Evolutionary conservation across 2,113 vertebrate species (phyloP).

Genomic region (Pedetes capensis): DNA sequence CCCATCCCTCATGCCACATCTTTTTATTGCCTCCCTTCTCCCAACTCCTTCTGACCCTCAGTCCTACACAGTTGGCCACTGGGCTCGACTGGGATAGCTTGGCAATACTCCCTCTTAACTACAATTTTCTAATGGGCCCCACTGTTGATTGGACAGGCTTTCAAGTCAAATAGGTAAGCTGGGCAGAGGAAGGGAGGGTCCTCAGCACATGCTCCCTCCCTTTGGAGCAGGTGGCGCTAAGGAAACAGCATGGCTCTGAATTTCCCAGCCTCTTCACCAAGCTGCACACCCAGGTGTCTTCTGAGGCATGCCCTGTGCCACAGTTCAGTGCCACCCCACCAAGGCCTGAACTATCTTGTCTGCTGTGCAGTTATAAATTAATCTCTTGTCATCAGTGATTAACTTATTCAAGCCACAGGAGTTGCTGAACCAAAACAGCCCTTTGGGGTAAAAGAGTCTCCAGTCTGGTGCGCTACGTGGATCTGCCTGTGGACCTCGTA

Average conservation of each 20-base stretch:
- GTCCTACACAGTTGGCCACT: neutral
- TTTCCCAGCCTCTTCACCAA: slow-evolving; percentile 31
- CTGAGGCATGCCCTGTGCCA: slow-evolving; percentile 4
- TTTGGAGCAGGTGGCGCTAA: neutral
- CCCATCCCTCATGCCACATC: neutral
- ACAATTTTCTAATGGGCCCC: neutral
- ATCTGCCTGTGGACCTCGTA: slow-evolving; percentile 54
- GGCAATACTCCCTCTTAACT: neutral
- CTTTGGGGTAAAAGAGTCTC: slow-evolving; percentile 56
- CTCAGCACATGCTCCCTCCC: neutral
- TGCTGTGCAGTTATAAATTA: slow-evolving; percentile 75
- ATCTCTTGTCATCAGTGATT: slow-evolving; percentile 78
- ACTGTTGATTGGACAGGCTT: neutral
- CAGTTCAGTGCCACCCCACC: slow-evolving; percentile 68
- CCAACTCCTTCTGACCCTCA: too few species aligned
- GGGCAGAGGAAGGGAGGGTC: neutral
- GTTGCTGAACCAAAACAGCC: slow-evolving; percentile 78
- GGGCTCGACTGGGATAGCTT: neutral
- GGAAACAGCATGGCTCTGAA: neutral
- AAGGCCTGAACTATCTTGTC: slow-evolving; percentile 76
- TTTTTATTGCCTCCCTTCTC: neutral
- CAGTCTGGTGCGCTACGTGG: neutral
- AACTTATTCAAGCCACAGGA: slow-evolving; percentile 69
- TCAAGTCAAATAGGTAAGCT: neutral
- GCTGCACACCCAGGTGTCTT: slow-evolving; percentile 37